Evolutionary conservation across 2,113 vertebrate genomes (phyloP), one percentile per base, ranked within the genome.

Genomic region (Heteronetta atricapilla): DNA sequence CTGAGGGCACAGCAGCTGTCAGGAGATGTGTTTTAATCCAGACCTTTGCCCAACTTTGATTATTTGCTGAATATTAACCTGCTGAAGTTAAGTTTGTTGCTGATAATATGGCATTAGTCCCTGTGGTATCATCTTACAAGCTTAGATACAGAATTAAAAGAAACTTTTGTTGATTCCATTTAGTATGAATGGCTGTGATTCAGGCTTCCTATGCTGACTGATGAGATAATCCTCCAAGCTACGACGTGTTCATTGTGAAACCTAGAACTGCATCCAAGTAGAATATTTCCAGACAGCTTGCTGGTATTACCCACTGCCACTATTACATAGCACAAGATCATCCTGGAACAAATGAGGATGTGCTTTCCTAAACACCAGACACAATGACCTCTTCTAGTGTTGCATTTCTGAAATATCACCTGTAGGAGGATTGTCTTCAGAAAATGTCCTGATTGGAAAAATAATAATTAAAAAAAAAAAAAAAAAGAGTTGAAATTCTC

Each of bases 121-220:
- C 55, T 38, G 46, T 72, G 26, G 15, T 70, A 86, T 87, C 82
- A 82, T 81, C 34, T 93, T 82, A 89, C 26, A 76, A 92, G 83
- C 23, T 89, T 59, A 93, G 82, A 92, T 63, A 81, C 1, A 88
- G 64, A 84, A 92, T 86, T 79, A 68, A 92, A 88, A 84, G 62
- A 38, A 90, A 64, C 44, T 79, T 73, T 73, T 73, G 38, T 62
- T 58, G 83, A 33, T 84, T 82, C 42, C 23, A 19, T 87, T 74
- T 79, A 82, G 58, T 8, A 26, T 25, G n/a, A 68, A 73, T 40
- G 58, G 5, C 58, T 89, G 58, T 75, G 74, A 97, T 81, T 92
- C 90, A 95, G 42, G 69, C 76, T 90, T 90, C 80, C 62, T 73
- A 89, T 69, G 33, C 77, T 92, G 66, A 90, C 94, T 97, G 70